These are phyloP conservation scores for Caranx melampygus DNA, from an alignment of 2,113 vertebrate species.

Conservation along the genomic window DNA sequence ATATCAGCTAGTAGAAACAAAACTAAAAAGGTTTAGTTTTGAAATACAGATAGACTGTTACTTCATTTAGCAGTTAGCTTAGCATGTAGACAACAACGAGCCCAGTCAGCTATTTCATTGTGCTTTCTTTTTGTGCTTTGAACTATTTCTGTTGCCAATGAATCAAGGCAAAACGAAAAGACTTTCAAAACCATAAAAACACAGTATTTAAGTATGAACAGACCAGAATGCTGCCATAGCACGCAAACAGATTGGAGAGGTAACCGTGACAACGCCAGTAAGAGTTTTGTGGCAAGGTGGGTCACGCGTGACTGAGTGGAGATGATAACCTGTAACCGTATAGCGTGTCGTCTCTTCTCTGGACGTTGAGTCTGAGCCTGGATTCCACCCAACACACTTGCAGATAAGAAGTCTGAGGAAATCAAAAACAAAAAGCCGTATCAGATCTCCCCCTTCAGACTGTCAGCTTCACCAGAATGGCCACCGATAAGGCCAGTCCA, in stretches of 20 bases:
- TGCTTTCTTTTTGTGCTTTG: not conserved
- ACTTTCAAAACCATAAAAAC: not conserved
- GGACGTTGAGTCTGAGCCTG: constrained; percentile 64
- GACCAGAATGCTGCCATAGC: constrained; percentile 2
- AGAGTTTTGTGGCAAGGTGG: constrained; percentile 53
- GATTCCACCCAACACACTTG: constrained; percentile 69
- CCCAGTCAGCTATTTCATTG: no score
- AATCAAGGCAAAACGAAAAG: not conserved
- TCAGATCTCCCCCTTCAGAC: constrained; percentile 73
- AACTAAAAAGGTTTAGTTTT: no score
- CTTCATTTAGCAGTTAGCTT: no score
- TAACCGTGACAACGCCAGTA: constrained; percentile 52
- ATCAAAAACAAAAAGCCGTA: constrained; percentile 82
- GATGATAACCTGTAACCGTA: constrained; percentile 74
- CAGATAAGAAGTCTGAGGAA: constrained; percentile 75
- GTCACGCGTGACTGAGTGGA: constrained; percentile 66
- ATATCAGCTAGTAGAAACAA: no score
- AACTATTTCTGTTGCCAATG: not conserved
- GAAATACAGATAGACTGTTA: no score
- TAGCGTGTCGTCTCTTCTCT: constrained; percentile 76
- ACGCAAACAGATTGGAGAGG: constrained; percentile 33
- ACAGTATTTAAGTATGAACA: constrained; percentile 17
- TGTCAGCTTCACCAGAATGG: constrained; percentile 76
- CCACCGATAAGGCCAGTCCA: constrained; percentile 75
- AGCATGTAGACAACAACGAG: no score